Evolutionary conservation across 2,888 invertebrate genomes (phyloP).

Genomic region (Pocota personata): DNA sequence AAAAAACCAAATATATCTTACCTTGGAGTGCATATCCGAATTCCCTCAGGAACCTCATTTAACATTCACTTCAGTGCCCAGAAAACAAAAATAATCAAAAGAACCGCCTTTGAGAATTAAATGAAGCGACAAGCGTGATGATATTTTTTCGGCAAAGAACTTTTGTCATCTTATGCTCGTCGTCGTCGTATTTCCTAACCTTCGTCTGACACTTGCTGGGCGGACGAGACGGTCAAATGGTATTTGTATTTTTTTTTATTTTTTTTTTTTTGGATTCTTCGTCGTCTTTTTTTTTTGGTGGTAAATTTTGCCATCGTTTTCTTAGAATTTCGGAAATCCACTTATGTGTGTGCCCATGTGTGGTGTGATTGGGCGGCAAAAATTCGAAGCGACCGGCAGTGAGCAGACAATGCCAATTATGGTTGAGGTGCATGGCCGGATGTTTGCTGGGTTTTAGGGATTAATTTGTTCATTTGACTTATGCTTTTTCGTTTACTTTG

Average conservation of each 20-base stretch:
- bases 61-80: slow-evolving; percentile 62
- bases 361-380: slow-evolving; percentile 58
- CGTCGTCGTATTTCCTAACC: slow-evolving; percentile 12
- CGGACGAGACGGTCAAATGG: not conserved
- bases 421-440: slow-evolving; percentile 62
- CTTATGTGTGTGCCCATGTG: slow-evolving; percentile 43
- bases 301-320: slow-evolving; percentile 27
- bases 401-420: slow-evolving; percentile 42
- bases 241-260: not conserved
- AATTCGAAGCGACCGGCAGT: slow-evolving; percentile 25
- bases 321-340: slow-evolving; percentile 62
- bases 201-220: slow-evolving; percentile 30
- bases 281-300: slow-evolving; percentile 8
- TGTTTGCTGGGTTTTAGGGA: slow-evolving; percentile 43
- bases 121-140: slow-evolving; percentile 70
- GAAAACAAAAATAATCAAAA: slow-evolving; percentile 16
- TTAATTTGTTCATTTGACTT: slow-evolving; percentile 27
- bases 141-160: slow-evolving; percentile 55
- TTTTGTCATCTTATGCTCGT: slow-evolving; percentile 41
- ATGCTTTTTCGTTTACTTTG: slow-evolving; percentile 9
- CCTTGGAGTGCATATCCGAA: slow-evolving; percentile 43
- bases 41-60: slow-evolving; percentile 43
- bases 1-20: not conserved
- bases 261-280: not conserved
- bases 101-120: slow-evolving; percentile 53